Conservation (phyloP, 92 coral and sea anemone genomes). For the Blastomussa wellsi region DNA sequence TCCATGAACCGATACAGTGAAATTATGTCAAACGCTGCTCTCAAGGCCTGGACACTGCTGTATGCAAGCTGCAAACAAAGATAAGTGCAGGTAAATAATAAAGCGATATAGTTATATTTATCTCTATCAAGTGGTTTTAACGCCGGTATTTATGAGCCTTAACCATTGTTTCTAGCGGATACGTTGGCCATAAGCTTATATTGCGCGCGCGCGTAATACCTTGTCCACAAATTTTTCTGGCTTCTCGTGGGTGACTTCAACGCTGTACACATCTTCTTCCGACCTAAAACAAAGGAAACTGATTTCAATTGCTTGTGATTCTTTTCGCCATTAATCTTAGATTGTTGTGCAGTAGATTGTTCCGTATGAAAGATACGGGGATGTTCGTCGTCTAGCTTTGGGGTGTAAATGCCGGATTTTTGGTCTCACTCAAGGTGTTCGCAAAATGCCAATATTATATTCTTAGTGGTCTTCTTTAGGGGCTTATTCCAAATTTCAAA, state of each 20-base stretch:
- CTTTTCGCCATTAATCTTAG: neutral
- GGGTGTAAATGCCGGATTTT: no score
- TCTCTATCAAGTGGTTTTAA: neutral
- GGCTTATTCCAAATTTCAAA: no score
- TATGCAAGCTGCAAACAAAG: conserved; percentile 74
- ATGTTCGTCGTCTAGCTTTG: no score
- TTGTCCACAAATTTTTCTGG: conserved; percentile 84
- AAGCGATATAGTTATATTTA: neutral
- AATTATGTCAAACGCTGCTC: conserved; percentile 67
- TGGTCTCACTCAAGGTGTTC: no score
- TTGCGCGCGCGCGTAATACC: conserved; percentile 65
- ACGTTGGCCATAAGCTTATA: neutral
- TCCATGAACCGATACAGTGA: conserved; percentile 87
- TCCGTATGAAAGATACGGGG: no score
- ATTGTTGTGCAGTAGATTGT: neutral
- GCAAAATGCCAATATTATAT: no score
- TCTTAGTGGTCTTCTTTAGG: no score
- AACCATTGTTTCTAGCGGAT: no score
- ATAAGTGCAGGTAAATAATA: neutral
- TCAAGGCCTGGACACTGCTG: conserved; percentile 72
- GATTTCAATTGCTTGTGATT: neutral
- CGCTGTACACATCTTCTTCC: conserved; percentile 76
- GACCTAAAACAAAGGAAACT: conserved; percentile 58
- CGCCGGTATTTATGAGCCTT: no score
- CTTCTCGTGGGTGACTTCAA: conserved; percentile 74